Base-by-base conservation (phyloP, 2,113 vertebrate genomes). In the Notothenia coriiceps region DNA sequence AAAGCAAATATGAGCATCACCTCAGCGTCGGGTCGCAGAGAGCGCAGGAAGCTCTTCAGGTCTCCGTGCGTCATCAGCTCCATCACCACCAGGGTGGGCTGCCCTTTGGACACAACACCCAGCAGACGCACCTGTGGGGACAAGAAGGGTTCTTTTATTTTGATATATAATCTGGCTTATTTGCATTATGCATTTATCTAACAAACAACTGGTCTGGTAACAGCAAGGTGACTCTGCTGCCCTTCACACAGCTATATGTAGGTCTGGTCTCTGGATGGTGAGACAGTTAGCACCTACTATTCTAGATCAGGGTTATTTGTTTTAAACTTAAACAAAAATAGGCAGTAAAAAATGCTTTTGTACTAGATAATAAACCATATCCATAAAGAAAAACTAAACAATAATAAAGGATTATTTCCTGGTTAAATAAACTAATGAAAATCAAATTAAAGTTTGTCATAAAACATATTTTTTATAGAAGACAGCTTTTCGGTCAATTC, bases 41-140 rank as follows among this genome's bases (percentile, higher is more conserved):
- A 97, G 61, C 98, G 96, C 55, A 99, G 95, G 92, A 95, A 98
- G 84, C 97, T 99, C 84, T 99, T 99, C 80, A 99, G 83, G 77
- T 99, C 98, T 7, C 98, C 98, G 0, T 99, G 96, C 13, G 96
- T 97, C 98, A 99, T 99, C 73, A 99, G 79, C 92, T 99, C 98
- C 98, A 99, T 99, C 83, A 99, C 96, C 70, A 99, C 98, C 84
- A 99, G 91, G 0, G 98, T 98, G 0, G 98, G 98, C 55, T 99
- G 98, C 2, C 98, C 98, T 86, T 98, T 98, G 0, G 98, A 99
- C 22, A 99, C 98, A 59, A 99, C 98, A 0, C 98, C 98, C 10
- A 99, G 89, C 82, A 99, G 96, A 61, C 98, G 96, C 78, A 99
- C 98, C 98, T 99, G 92, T 40, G 29, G 25, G 60, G 47, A 81